Evolutionary conservation across 2,797 vertebrate genomes (phyloP), one percentile per base, ranked within the genome.

Genomic region (Balearica regulorum): DNA sequence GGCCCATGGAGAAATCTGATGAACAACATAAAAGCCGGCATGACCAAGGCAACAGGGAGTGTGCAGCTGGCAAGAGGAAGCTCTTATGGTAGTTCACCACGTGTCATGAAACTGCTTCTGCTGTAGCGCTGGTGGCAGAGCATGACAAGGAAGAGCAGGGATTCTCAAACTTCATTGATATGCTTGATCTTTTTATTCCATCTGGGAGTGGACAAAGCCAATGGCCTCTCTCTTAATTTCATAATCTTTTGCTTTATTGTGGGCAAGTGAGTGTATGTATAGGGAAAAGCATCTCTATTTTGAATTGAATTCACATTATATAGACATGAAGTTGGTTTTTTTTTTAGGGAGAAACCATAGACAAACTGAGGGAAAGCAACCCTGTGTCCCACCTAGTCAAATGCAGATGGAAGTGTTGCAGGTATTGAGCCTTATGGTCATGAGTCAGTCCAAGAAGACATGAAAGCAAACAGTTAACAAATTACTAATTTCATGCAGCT

Each of bases 191-290:
- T 1, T 37, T 83, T 62, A 3, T 81, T 86, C 39, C 20, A 5
- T 14, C n/a, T 16, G 43, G 33, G 12, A 75, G 35, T 9, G 26
- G 51, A 61, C 20, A 77, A 84, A 83, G 13, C 8, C 43, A 82
- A 37, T 7, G 13, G 5, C 5, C 14, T 51, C 17, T 8, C 31
- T 80, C 68, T 62, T 28, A 53, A 46, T 66, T 87, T 80, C 54
- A 10, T 13, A 19, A 8, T 49, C 1, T 55, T 90, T 54, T 68
- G 13, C 41, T 77, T 79, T 87, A 15, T 33, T 82, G 13, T 37
- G 13, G 39, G 25, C 12, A 21, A 0, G 1, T 13, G 16, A 22
- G 11, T n/a, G 9, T 39, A 15, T 17, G 10, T 3, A 41, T 2
- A 75, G 13, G 57, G 28, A 75, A 86, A 83, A 78, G 1, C 11